Evolutionary conservation across 1,140 invertebrate species (phyloP), one percentile per base, ranked within the genome.

Genomic region (Papilio glaucus): DNA sequence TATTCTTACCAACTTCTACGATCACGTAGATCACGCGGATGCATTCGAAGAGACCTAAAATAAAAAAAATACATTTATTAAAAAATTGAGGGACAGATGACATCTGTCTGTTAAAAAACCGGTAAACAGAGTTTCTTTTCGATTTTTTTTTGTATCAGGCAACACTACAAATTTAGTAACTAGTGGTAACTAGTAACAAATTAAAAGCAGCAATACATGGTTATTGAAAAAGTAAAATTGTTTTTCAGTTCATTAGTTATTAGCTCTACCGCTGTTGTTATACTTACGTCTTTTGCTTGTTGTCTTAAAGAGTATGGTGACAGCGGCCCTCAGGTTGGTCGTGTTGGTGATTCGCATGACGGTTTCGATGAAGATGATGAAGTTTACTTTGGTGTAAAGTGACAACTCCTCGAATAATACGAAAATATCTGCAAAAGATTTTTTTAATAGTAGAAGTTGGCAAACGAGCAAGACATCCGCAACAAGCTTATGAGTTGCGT

Each of bases 391-490:
- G 0, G 85, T 79, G 38, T 78, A 83, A 10, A 70, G 61, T 21
- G 72, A 71, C 0, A 85, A 72, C 13, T 53, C 62, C 2, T 78
- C 74, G 65, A 84, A 77, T 7, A 86, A 73, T 8, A 74, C 61
- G 73, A 86, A 84, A 10, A 86, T 83, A 70, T 85, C 85, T 86
- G 74, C 1, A 72, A 72, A 72, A 26, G 29, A 72, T 12, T 57
- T 74, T 41, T 29, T 38, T 42, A n/a, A n/a, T n/a, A n/a, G n/a
- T n/a, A n/a, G n/a, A n/a, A n/a, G n/a, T n/a, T n/a, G n/a, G n/a
- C n/a, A n/a, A n/a, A n/a, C n/a, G n/a, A n/a, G n/a, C n/a, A n/a
- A n/a, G n/a, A n/a, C n/a, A n/a, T n/a, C n/a, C n/a, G n/a, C n/a
- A n/a, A n/a, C n/a, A n/a, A n/a, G n/a, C n/a, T n/a, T n/a, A n/a